Conservation (phyloP, 1,140 invertebrate species). For the Mercenaria mercenaria region DNA sequence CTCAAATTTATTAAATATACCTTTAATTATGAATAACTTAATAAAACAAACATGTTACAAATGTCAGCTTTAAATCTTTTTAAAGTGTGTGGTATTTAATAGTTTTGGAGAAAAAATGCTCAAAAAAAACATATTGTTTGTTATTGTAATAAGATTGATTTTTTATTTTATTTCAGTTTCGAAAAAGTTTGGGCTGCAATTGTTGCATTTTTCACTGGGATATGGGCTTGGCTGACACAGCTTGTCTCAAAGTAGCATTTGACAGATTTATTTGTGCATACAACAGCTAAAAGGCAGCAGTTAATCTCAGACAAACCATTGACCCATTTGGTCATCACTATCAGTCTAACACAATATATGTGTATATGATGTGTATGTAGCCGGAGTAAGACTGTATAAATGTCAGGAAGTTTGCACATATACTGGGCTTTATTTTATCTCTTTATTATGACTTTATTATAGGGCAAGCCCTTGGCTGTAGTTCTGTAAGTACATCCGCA, state of each 20-base stretch:
- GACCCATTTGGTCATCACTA: neutral
- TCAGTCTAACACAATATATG: neutral
- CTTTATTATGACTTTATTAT: neutral
- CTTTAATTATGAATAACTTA: too few species aligned
- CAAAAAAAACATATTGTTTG: too few species aligned
- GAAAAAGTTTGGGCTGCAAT: constrained; percentile 38
- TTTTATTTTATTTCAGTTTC: constrained; percentile 37
- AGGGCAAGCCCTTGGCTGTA: neutral
- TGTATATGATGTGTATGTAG: neutral
- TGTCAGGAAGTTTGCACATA: neutral
- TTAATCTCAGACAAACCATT: neutral
- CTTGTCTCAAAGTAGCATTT: neutral
- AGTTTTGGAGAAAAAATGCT: too few species aligned
- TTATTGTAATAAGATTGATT: too few species aligned
- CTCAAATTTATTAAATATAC: too few species aligned
- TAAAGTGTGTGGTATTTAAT: too few species aligned
- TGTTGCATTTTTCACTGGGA: constrained; percentile 21
- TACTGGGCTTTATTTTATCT: neutral
- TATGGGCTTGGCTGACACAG: constrained; percentile 24
- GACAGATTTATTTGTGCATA: neutral
- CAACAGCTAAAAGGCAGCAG: constrained; percentile 3
- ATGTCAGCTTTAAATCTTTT: too few species aligned
- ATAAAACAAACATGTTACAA: too few species aligned
- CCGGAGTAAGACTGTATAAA: neutral
- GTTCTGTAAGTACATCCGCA: neutral